Conservation (phyloP, 1,140 invertebrate genomes). For the Archivesica marissinica region DNA sequence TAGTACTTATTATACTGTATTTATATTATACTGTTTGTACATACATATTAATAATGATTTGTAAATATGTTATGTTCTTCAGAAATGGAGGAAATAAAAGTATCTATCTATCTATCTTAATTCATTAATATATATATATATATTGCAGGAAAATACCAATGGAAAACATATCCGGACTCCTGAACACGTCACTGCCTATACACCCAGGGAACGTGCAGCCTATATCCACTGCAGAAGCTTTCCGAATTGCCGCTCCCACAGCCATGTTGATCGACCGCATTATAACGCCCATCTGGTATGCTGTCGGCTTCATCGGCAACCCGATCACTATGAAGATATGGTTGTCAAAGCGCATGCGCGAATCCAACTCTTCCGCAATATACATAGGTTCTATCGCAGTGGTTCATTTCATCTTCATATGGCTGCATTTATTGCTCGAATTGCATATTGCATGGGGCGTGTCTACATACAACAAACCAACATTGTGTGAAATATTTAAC, state of each 20-base stretch:
- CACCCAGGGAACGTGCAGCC: background rate
- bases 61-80: background rate
- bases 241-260: constrained; percentile 64
- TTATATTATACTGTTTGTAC: background rate
- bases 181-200: constrained; percentile 30
- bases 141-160: constrained; percentile 54
- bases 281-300: constrained; percentile 80
- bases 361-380: constrained; percentile 81
- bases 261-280: constrained; percentile 71
- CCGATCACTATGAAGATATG: constrained; percentile 79
- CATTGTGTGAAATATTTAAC: constrained; percentile 76
- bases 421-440: constrained; percentile 77
- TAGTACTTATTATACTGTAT: background rate
- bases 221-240: constrained; percentile 41
- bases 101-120: background rate
- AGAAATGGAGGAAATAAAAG: background rate
- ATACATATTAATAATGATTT: background rate
- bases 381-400: constrained; percentile 81
- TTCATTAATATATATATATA: background rate
- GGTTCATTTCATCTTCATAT: constrained; percentile 79
- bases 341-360: constrained; percentile 76
- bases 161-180: constrained; percentile 55
- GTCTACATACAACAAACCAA: constrained; percentile 69
- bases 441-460: constrained; percentile 77
- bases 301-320: constrained; percentile 81